Evolutionary conservation across 92 coral and sea anemone genomes (phyloP).

Genomic region (Palythoa heliodiscus): DNA sequence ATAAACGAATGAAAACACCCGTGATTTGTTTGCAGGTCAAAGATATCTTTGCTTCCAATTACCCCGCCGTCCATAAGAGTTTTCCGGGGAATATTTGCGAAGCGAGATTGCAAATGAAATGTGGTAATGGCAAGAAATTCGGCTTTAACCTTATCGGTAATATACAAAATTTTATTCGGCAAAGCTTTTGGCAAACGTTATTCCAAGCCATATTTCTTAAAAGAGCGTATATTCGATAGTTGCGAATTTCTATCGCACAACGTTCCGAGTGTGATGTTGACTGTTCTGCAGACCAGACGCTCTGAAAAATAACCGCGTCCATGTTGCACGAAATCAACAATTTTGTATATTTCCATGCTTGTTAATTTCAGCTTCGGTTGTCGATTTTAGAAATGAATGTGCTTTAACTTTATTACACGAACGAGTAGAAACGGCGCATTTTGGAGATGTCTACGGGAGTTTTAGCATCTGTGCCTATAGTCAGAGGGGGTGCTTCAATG

Average conservation of each 20-base stretch:
- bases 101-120: slow-evolving; percentile 7
- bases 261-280: slow-evolving; percentile 25
- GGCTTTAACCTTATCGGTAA: neutral
- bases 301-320: neutral
- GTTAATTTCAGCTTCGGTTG: slow-evolving; percentile 23
- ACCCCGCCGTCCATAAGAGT: slow-evolving; percentile 26
- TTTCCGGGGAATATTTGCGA: slow-evolving; percentile 62
- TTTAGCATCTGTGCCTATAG: slow-evolving; percentile 10
- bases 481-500: slow-evolving; percentile 8
- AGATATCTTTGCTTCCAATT: slow-evolving; percentile 42
- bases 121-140: neutral
- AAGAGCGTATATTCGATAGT: slow-evolving; percentile 12
- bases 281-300: slow-evolving; percentile 7
- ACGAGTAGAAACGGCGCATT: slow-evolving; percentile 15
- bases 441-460: slow-evolving; percentile 18
- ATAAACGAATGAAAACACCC: slow-evolving; percentile 26
- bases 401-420: slow-evolving; percentile 8
- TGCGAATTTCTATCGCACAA: slow-evolving; percentile 24
- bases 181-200: neutral
- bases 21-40: slow-evolving; percentile 51
- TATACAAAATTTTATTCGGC: neutral
- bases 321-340: slow-evolving; percentile 38
- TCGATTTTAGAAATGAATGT: slow-evolving; percentile 26
- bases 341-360: slow-evolving; percentile 2
- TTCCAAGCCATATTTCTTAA: neutral